Conservation (phyloP, 2,797 vertebrate genomes). For the Pipistrellus nathusii region DNA sequence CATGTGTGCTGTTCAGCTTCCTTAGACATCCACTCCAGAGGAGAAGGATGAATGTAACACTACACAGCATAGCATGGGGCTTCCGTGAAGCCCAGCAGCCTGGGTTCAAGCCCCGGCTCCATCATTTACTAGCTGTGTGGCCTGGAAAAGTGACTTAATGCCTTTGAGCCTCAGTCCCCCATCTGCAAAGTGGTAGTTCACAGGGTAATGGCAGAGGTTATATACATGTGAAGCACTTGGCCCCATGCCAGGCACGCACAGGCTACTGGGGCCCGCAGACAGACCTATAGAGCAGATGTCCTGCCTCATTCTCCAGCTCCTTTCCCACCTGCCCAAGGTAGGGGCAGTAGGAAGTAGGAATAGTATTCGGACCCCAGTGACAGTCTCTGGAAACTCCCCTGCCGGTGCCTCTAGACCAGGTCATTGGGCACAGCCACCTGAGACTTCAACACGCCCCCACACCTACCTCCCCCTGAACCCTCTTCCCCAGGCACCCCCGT, state of each 20-base stretch:
- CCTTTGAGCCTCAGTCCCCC: not conserved
- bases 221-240: not conserved
- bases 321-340: not conserved
- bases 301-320: not conserved
- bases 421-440: not conserved
- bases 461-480: not conserved
- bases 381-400: not conserved
- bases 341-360: not conserved
- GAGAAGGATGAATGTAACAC: not conserved
- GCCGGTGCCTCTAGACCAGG: not conserved
- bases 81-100: not conserved
- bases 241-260: not conserved
- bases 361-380: not conserved
- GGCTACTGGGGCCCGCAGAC: not conserved
- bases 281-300: not conserved
- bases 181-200: not conserved
- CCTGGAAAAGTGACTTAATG: not conserved
- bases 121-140: not conserved
- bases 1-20: not conserved
- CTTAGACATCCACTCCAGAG: not conserved
- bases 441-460: not conserved
- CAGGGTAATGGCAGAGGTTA: not conserved
- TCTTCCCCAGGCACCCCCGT: not conserved
- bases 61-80: fast-evolving
- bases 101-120: not conserved